Percentiles rank a stretch among this genome's conserved stretches.
phyloP scores from a whole-genome alignment of 2,113 vertebrate species.

The Tyto alba region DNA sequence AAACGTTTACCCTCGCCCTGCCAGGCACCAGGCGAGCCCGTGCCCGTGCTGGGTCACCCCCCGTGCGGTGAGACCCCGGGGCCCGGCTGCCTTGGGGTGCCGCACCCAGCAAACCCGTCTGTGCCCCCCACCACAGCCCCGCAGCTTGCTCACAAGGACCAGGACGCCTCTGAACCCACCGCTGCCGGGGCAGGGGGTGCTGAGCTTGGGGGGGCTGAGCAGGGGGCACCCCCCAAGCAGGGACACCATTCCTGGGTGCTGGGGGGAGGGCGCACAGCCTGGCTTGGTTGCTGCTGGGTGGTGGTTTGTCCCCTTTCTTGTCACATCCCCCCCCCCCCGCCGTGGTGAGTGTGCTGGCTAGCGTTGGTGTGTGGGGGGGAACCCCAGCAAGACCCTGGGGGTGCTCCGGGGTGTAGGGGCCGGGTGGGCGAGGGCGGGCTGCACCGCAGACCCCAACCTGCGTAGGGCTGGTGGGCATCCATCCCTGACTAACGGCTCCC shows the following conservation, averaged over 20 bases:
- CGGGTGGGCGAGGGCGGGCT: too few relatives aligned
- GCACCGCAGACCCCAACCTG: too few relatives aligned
- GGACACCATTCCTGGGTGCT: not conserved
- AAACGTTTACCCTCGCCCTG: too few relatives aligned
- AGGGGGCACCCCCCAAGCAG: not conserved
- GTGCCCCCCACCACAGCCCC: rapidly evolving
- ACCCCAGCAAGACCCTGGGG: not conserved
- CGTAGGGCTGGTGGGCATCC: too few relatives aligned
- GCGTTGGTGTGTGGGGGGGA: not conserved
- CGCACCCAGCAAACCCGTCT: not conserved
- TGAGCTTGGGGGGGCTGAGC: not conserved
- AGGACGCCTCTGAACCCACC: rapidly evolving
- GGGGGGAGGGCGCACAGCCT: not conserved
- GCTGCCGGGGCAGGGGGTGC: not conserved
- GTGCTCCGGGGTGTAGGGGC: too few relatives aligned
- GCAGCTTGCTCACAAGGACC: not conserved
- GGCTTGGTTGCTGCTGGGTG: not conserved
- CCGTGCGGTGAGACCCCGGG: rapidly evolving
- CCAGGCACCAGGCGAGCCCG: rapidly evolving
- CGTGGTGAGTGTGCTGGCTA: too few relatives aligned
- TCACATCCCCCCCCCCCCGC: too few relatives aligned
- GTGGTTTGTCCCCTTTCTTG: too few relatives aligned
- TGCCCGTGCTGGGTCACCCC: not conserved
- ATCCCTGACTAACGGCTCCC: too few relatives aligned
- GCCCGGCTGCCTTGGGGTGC: not conserved